These are phyloP conservation scores for Cairina moschata DNA, from an alignment of 2,113 vertebrate genomes.

Conservation along the genomic window DNA sequence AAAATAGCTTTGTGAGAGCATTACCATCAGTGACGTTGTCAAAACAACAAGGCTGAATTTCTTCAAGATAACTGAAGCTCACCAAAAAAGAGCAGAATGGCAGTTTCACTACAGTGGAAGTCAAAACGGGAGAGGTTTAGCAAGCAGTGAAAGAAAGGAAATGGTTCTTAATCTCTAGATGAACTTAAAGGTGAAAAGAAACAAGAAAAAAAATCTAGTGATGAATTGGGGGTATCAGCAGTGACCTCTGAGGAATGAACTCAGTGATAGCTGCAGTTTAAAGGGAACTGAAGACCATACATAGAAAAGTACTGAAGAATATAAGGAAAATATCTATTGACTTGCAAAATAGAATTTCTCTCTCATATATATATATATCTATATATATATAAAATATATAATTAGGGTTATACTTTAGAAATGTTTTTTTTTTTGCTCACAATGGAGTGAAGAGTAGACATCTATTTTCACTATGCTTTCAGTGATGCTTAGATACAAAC, in stretches of 20 bases:
- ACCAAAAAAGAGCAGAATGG: neutral
- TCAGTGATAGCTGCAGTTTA: neutral
- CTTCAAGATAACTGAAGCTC: neutral
- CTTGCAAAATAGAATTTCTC: neutral
- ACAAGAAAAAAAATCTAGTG: neutral
- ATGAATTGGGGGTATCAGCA: neutral
- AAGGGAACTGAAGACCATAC: neutral
- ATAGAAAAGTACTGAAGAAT: neutral
- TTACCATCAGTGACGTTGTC: neutral
- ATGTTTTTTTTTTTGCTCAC: neutral
- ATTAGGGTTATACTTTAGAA: neutral
- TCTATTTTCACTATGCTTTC: neutral
- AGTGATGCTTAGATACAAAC: neutral
- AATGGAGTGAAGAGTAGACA: neutral
- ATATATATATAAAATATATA: neutral
- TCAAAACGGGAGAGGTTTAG: neutral
- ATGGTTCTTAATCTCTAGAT: neutral
- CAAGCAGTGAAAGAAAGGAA: neutral
- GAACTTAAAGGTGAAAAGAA: slow-evolving; percentile 12
- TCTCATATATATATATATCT: neutral
- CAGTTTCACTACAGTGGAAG: neutral
- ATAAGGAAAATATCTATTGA: neutral
- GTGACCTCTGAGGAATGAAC: neutral
- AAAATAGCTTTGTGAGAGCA: neutral
- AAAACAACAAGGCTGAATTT: slow-evolving; percentile 26